These are phyloP conservation scores for Tachina fera DNA, from an alignment of 2,888 invertebrate species.

Conservation along the genomic window DNA sequence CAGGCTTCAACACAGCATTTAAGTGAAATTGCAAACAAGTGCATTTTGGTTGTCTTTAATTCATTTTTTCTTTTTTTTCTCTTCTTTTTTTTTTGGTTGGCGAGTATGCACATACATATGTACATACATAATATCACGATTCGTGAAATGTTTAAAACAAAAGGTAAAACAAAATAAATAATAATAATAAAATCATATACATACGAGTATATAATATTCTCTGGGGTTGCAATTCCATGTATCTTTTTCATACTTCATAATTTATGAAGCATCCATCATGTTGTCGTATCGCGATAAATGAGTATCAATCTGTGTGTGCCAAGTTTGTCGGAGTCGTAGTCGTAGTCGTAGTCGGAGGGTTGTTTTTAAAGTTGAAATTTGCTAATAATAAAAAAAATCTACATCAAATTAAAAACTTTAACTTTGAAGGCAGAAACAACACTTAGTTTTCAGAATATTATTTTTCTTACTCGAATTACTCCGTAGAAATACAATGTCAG, in stretches of 20 bases:
- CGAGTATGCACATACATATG: not conserved
- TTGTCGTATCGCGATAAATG: slow-evolving; percentile 31
- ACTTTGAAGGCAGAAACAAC: no score
- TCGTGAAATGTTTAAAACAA: slow-evolving; percentile 42
- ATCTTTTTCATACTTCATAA: slow-evolving; percentile 72
- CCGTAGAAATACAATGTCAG: no score
- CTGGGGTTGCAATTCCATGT: slow-evolving; percentile 67
- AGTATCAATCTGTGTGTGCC: slow-evolving; percentile 5
- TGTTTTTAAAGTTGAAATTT: slow-evolving; percentile 4
- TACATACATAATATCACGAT: slow-evolving; percentile 66
- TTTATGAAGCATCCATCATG: slow-evolving; percentile 72
- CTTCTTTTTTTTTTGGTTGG: not conserved
- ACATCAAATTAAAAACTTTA: no score
- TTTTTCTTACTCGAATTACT: no score
- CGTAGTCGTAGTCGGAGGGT: slow-evolving; percentile 21
- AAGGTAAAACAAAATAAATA: slow-evolving; percentile 46
- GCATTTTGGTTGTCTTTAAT: slow-evolving; percentile 57
- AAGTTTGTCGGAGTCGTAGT: not conserved
- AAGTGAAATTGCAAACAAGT: slow-evolving; percentile 71
- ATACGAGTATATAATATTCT: slow-evolving; percentile 44
- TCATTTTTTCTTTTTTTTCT: slow-evolving; percentile 26
- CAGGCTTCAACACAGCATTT: slow-evolving; percentile 69
- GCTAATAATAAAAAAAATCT: no score
- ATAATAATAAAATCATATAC: slow-evolving; percentile 57
- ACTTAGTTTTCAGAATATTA: no score